Conservation (phyloP, 2,888 invertebrate genomes). For the Pachliopta kotzebuea region DNA sequence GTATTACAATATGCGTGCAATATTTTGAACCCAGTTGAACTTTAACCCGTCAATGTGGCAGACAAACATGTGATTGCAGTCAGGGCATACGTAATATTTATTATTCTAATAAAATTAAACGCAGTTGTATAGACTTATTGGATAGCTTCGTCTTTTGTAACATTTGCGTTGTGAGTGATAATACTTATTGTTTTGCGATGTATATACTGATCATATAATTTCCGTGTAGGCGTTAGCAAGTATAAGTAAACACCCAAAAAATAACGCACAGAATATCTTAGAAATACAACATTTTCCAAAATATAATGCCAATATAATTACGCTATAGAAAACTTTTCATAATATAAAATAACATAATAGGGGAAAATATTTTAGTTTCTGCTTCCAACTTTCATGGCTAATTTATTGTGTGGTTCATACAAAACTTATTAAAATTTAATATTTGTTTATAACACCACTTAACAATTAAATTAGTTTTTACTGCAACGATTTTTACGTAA, state of each 20-base stretch:
- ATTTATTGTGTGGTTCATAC: background rate
- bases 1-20: conserved; percentile 3
- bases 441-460: background rate
- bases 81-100: conserved; percentile 26
- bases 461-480: no score
- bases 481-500: background rate
- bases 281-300: no score
- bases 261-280: background rate
- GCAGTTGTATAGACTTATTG: conserved; percentile 27
- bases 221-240: background rate
- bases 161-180: background rate
- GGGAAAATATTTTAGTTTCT: background rate
- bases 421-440: background rate
- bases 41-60: conserved; percentile 28
- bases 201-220: background rate
- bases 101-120: conserved; percentile 28
- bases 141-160: conserved; percentile 23
- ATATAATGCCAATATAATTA: no score
- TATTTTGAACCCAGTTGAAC: conserved; percentile 15
- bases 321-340: no score
- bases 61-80: conserved; percentile 25
- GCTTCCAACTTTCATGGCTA: background rate
- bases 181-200: conserved; percentile 1
- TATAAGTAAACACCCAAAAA: background rate
- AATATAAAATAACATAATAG: no score